Percentiles rank a stretch among this genome's conserved stretches.
Evolutionary conservation across 2,113 vertebrate species (phyloP).

Genomic region (Silurus asotus): DNA sequence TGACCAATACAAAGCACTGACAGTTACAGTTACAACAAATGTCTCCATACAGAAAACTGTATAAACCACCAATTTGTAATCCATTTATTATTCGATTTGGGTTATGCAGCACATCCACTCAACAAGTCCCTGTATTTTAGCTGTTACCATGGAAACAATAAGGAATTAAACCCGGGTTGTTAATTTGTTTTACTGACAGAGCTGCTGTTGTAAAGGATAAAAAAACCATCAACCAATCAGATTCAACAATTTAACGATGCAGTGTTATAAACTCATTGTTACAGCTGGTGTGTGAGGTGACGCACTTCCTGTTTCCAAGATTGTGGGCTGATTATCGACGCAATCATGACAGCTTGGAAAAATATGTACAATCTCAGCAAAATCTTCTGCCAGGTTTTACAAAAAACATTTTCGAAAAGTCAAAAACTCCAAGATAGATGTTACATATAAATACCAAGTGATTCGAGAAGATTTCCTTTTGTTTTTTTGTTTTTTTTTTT

Average conservation of each 20-base stretch:
- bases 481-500: no score
- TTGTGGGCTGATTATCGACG: not conserved
- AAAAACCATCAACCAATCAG: not conserved
- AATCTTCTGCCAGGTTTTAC: not conserved
- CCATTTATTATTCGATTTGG: not conserved
- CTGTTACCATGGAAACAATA: not conserved
- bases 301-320: not conserved
- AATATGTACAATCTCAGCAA: not conserved
- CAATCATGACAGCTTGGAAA: not conserved
- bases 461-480: not conserved
- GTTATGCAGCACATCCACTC: not conserved
- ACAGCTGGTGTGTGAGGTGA: not conserved
- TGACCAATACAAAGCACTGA: not conserved
- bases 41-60: not conserved
- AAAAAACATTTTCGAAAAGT: not conserved
- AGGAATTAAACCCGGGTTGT: not conserved
- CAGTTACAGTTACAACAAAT: not conserved
- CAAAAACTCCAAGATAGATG: not conserved
- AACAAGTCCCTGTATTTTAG: not conserved
- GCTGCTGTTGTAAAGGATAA: not conserved
- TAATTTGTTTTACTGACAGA: not conserved
- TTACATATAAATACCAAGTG: no score
- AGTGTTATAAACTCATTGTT: not conserved
- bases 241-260: not conserved
- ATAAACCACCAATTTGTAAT: not conserved